Evolutionary conservation across 2,888 invertebrate species (phyloP).

Genomic region (Chrysina gloriosa): DNA sequence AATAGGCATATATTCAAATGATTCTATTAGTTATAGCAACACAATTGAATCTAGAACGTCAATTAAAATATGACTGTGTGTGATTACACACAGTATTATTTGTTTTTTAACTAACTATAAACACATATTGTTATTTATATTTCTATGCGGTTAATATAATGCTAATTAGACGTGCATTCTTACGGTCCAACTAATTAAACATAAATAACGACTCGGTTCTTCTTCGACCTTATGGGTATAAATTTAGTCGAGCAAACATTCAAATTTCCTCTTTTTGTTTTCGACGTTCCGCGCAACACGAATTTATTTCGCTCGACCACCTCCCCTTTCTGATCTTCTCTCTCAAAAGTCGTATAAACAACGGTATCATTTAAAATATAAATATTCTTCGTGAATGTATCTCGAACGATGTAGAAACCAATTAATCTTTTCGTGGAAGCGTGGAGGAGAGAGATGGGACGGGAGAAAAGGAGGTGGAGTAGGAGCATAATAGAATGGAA

Average conservation of each 20-base stretch:
- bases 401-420: constrained; percentile 10
- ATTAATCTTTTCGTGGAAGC: constrained; percentile 24
- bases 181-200: constrained; percentile 19
- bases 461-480: neutral
- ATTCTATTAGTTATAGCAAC: too few species aligned
- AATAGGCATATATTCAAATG: too few species aligned
- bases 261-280: constrained; percentile 2
- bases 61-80: too few species aligned
- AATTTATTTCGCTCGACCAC: constrained; percentile 1
- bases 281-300: neutral
- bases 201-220: constrained; percentile 9
- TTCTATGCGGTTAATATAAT: too few species aligned
- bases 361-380: constrained; percentile 22
- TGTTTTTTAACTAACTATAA: too few species aligned
- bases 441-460: neutral
- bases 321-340: constrained; percentile 1
- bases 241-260: constrained; percentile 15
- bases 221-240: constrained; percentile 11
- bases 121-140: too few species aligned
- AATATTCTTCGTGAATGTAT: constrained; percentile 12
- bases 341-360: neutral
- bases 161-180: constrained; percentile 12
- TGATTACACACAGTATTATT: too few species aligned
- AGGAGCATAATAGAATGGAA: neutral
- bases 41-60: too few species aligned